Evolutionary conservation across 2,888 invertebrate genomes (phyloP), one percentile per base, ranked within the genome.

Genomic region (Apoderus coryli): DNA sequence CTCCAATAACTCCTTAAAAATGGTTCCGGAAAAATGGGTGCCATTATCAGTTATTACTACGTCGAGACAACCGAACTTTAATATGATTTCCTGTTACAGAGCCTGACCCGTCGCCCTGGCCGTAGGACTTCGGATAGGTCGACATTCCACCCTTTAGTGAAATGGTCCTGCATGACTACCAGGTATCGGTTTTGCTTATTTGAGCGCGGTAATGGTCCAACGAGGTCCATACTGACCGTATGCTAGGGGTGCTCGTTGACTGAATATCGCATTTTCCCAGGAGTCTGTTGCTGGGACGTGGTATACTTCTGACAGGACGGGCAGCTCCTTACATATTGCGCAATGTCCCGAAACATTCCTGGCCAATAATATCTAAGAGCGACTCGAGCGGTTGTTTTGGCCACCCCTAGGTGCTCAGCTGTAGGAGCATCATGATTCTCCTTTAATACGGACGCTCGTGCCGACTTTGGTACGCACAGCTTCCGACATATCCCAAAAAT

Each of bases 151-250:
- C 38, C 40, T 25, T 29, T 24, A 7, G 28, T 22, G 11, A 33
- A 33, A 19, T 10, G 23, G 14, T 34, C 28, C 9, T 29, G 26
- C n/a, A n/a, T n/a, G n/a, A n/a, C n/a, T n/a, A n/a, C n/a, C n/a
- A 27, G 9, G 14, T 38, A 43, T 2, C 13, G 29, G 31, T 46
- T 41, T 5, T 45, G 45, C 27, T 38, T 35, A 2, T 24, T 33
- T 4, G 47, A 49, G 2, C 44, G 23, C 0, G 48, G 48, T 7
- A 51, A 35, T 2, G 49, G 50, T 7, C 48, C 50, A 10, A 53
- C 37, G 1, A 52, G 14, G 27, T 53, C 51, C 0, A 35, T 34
- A 4, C 41, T 35, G 3, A 49, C 38, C 1, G 38, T 41, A 4
- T 46, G 23, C 48, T 48, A 50, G 3, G 47, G 47, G 4, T 16